A percentile compares a stretch with the other conserved stretches of the same genome.
phyloP scores from a whole-genome alignment of 64 coral and sea anemone species.

The Stichodactyla helianthus region DNA sequence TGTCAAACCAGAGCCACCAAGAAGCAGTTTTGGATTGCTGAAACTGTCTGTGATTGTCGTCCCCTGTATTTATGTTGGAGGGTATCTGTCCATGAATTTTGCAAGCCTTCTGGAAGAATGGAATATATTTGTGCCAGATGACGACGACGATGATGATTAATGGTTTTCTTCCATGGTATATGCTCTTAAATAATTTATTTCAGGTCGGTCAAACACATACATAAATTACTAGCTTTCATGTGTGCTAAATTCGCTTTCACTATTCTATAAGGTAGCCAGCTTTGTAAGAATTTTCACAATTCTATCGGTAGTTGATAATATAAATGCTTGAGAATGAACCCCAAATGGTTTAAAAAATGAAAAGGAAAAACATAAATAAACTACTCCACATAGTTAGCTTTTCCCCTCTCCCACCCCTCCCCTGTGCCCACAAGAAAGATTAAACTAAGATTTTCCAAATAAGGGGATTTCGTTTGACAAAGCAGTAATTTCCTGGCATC shows the following conservation, averaged over 20 bases:
- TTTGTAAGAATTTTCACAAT: neutral
- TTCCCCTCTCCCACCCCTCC: too few species aligned
- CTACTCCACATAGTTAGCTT: too few species aligned
- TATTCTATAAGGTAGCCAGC: neutral
- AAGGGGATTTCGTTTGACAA: too few species aligned
- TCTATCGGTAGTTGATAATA: too few species aligned
- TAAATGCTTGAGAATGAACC: too few species aligned
- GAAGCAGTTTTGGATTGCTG: slow-evolving; percentile 35
- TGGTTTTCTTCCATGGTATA: neutral
- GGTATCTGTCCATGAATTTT: slow-evolving; percentile 42
- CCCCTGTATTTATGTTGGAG: slow-evolving; percentile 73
- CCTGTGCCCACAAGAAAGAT: too few species aligned
- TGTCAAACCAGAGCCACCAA: slow-evolving; percentile 19
- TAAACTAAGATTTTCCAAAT: too few species aligned
- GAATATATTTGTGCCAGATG: slow-evolving; percentile 69
- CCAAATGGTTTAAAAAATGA: too few species aligned
- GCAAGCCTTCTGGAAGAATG: slow-evolving; percentile 66
- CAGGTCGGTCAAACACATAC: neutral
- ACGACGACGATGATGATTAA: slow-evolving; percentile 81
- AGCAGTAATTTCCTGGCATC: too few species aligned
- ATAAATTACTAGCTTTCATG: neutral
- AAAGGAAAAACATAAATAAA: too few species aligned
- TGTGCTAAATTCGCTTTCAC: neutral
- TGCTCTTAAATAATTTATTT: neutral
- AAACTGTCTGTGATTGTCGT: slow-evolving; percentile 28